These are phyloP conservation scores for Elgaria multicarinata DNA, from an alignment of 2,113 vertebrate species.

Conservation along the genomic window DNA sequence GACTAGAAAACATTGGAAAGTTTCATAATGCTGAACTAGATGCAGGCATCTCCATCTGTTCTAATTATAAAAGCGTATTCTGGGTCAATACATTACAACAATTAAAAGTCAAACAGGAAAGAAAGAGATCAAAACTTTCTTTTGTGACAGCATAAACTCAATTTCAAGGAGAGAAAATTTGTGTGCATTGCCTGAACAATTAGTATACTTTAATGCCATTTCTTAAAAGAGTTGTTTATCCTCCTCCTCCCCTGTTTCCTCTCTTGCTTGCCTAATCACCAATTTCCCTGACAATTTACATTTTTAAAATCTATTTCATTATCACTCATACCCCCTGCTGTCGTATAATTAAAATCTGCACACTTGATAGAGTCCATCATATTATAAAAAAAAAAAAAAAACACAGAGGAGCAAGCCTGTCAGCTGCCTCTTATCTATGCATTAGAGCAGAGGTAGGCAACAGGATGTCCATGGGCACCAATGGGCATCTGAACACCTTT, in stretches of 20 bases:
- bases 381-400: neutral
- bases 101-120: constrained; percentile 1
- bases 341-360: constrained; percentile 12
- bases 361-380: neutral
- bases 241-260: neutral
- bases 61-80: neutral
- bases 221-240: neutral
- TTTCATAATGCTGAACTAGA: neutral
- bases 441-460: no score
- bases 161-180: neutral
- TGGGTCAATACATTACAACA: constrained; percentile 7
- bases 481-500: no score
- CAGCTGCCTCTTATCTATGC: neutral
- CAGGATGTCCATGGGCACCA: no score
- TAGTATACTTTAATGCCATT: neutral
- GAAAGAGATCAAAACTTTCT: constrained; percentile 1
- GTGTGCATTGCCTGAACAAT: neutral
- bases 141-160: neutral
- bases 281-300: neutral
- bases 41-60: neutral
- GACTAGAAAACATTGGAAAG: neutral
- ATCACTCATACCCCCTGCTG: neutral
- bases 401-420: neutral
- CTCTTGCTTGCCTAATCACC: neutral
- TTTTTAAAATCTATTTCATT: neutral